A percentile compares a stretch with the other conserved stretches of the same genome.
phyloP scores from a whole-genome alignment of 2,797 vertebrate species.

The Sciaenops ocellatus region DNA sequence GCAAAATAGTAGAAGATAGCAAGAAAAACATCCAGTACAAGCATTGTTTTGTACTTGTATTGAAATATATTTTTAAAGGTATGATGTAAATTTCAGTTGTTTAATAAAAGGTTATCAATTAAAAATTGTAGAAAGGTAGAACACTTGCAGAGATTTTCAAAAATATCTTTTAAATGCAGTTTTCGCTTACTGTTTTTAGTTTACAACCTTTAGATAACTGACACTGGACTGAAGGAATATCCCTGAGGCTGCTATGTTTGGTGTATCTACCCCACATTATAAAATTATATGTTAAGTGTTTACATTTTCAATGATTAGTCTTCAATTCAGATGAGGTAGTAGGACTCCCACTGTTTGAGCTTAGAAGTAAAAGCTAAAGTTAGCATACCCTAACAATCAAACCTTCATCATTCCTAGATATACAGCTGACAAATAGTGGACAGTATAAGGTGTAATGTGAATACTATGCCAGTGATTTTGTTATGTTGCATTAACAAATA shows the following conservation, averaged over 20 bases:
- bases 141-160: background rate
- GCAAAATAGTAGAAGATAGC: slow-evolving; percentile 42
- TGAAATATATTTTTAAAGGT: background rate
- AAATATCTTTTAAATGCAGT: background rate
- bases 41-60: background rate
- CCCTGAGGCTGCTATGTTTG: background rate
- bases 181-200: background rate
- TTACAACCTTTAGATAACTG: background rate
- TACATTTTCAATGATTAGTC: background rate
- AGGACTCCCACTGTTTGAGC: background rate
- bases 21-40: slow-evolving; percentile 33
- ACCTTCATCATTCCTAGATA: background rate
- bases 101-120: background rate
- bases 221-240: background rate
- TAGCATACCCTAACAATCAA: background rate
- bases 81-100: background rate
- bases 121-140: background rate
- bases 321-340: slow-evolving; percentile 4
- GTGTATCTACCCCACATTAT: background rate
- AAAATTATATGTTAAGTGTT: background rate
- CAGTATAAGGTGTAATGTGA: background rate
- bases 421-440: background rate
- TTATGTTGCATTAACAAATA: slow-evolving; percentile 3
- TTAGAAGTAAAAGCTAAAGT: background rate
- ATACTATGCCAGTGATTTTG: background rate